phyloP scores from a whole-genome alignment of 2,113 vertebrate genomes.

The Tachuris rubrigastra region DNA sequence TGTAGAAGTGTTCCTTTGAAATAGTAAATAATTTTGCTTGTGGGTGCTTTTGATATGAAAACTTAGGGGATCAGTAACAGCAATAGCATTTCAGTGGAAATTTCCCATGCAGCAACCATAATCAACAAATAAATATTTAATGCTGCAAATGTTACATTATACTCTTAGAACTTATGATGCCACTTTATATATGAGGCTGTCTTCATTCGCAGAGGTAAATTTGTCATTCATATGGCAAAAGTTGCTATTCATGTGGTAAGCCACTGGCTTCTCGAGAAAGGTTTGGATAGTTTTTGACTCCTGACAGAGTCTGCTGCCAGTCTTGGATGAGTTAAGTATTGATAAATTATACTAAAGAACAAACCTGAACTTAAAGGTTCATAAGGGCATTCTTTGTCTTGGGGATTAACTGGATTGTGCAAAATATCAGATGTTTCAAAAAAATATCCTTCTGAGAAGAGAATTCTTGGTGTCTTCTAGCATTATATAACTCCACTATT shows the following conservation, averaged over 20 bases:
- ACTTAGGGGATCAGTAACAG: neutral
- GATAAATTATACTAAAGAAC: neutral
- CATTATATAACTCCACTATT: neutral
- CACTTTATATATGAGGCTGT: neutral
- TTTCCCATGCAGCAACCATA: neutral
- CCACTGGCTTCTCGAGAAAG: neutral
- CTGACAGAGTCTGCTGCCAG: neutral
- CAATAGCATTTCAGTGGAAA: neutral
- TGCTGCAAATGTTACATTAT: neutral
- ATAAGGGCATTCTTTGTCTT: neutral
- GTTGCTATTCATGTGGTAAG: neutral
- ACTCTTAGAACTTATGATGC: neutral
- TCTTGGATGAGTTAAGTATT: neutral
- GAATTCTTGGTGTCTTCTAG: neutral
- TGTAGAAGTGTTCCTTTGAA: neutral
- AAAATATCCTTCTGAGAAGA: neutral
- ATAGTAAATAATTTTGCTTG: neutral
- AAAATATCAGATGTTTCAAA: neutral
- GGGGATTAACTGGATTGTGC: neutral
- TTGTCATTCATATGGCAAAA: neutral
- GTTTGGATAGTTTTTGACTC: neutral
- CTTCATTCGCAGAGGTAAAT: neutral
- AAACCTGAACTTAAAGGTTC: neutral
- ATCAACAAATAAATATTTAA: neutral
- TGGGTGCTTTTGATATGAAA: neutral